Evolutionary conservation across 2,797 vertebrate species (phyloP).

Genomic region (Neopelma chrysocephalum): DNA sequence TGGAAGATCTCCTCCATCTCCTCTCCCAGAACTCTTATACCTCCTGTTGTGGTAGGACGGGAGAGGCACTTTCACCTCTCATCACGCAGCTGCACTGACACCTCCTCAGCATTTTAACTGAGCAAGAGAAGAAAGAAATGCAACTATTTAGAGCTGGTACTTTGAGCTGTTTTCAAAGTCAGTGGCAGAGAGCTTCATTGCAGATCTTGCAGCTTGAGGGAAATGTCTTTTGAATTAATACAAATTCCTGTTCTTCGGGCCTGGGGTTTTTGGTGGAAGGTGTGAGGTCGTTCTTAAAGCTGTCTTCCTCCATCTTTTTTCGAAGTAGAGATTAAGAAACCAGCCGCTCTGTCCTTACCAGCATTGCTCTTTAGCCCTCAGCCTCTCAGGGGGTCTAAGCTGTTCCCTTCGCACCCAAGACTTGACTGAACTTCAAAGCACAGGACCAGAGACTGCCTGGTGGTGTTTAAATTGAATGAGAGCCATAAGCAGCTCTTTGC

Average conservation of each 20-base stretch:
- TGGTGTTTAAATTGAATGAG: background rate
- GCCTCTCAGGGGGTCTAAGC: background rate
- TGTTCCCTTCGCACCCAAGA: background rate
- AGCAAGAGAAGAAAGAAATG: background rate
- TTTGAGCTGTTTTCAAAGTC: background rate
- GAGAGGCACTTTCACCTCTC: background rate
- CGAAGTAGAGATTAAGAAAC: background rate
- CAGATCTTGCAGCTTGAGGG: background rate
- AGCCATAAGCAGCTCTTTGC: background rate
- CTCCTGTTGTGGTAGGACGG: background rate
- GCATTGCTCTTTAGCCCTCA: background rate
- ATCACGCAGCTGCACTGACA: background rate
- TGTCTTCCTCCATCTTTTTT: background rate
- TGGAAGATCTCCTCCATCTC: background rate
- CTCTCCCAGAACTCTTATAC: background rate
- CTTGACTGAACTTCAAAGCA: background rate
- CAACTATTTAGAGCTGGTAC: background rate
- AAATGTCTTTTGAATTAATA: background rate
- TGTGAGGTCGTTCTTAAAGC: background rate
- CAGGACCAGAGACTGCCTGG: background rate
- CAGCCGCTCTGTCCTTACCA: background rate
- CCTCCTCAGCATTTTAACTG: background rate
- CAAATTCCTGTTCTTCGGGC: background rate
- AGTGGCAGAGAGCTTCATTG: background rate
- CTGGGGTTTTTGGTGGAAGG: background rate